Conservation (phyloP, 2,888 invertebrate species). For the Torymus aiolomorphi region DNA sequence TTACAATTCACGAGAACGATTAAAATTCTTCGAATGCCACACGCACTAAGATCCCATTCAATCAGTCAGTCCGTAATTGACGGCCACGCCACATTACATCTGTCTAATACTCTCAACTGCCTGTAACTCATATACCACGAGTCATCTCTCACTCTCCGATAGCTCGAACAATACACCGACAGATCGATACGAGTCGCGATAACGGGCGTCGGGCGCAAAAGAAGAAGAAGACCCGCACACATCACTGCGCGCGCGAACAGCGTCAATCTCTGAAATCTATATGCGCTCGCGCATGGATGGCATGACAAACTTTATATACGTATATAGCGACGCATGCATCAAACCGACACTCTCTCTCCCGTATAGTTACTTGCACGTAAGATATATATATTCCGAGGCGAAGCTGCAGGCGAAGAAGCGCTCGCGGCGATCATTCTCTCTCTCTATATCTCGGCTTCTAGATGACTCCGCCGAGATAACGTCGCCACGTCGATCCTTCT, state of each 20-base stretch:
- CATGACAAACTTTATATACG: conserved; percentile 24
- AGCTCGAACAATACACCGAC: conserved; percentile 5
- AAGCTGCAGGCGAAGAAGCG: not conserved
- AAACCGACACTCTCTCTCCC: conserved; percentile 24
- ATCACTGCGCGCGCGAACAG: not conserved
- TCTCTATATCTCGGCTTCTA: conserved; percentile 54
- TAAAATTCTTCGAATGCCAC: too few species aligned
- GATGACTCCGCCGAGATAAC: conserved; percentile 64
- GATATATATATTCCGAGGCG: conserved; percentile 3
- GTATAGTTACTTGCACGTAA: not conserved
- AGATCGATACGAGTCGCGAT: conserved; percentile 33
- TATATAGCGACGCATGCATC: conserved; percentile 31
- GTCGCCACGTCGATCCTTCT: conserved; percentile 28
- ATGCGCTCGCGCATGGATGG: not conserved
- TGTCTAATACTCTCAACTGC: too few species aligned
- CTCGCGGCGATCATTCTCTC: too few species aligned
- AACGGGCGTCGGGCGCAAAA: not conserved
- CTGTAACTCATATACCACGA: too few species aligned
- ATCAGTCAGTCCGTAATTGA: too few species aligned
- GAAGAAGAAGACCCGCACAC: not conserved
- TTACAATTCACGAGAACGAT: too few species aligned
- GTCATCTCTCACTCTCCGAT: too few species aligned
- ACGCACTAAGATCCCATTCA: too few species aligned
- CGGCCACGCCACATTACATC: too few species aligned
- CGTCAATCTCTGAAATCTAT: conserved; percentile 22